Evolutionary conservation across 2,888 invertebrate species (phyloP), one percentile per base, ranked within the genome.

Genomic region (Tetragnatha montana): DNA sequence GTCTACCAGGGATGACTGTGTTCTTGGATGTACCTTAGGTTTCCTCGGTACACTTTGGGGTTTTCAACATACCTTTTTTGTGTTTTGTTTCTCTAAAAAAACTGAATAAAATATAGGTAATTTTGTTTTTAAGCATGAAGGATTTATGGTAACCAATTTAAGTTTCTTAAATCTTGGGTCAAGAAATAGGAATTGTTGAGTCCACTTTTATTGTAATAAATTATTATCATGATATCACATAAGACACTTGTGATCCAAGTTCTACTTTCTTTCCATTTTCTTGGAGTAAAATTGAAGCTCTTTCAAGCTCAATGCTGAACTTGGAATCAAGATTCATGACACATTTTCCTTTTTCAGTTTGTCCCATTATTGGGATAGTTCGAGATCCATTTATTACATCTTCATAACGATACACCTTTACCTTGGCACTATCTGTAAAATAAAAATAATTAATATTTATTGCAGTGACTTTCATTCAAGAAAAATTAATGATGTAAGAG

Each of bases 331-430:
- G 21, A 3, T 70, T 69, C 12, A 85, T n/a, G 14, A 70, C n/a
- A 51, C 92, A 90, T 91, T 93, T 96, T 90, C 95, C 96, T 69
- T 94, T 94, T 87, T 95, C 94, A 86, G 95, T 95, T 92, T 96
- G 95, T 68, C 96, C 95, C 88, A 95, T 95, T 47, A 94, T 93
- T 0, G 98, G 98, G 84, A 98, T 95, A 92, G 94, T 95, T 75
- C 97, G 95, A 7, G 97, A 96, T 0, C 97, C 98, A 49, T 96
- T 91, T 0, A 95, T 92, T 0, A 97, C 96, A 93, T 98, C 97
- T 87, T 95, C 94, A 94, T 96, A 97, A 35, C 96, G 95, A 95
- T 97, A 96, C 14, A 98, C 93, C 92, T 95, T 95, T 12, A 98
- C 93, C 19, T 94, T 93, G 82, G 94, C 94, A 4, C 94, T 92